A percentile compares a stretch with the other conserved stretches of the same genome.
Conservation (phyloP, 2,797 vertebrate species). For the Heterohyrax brucei region DNA sequence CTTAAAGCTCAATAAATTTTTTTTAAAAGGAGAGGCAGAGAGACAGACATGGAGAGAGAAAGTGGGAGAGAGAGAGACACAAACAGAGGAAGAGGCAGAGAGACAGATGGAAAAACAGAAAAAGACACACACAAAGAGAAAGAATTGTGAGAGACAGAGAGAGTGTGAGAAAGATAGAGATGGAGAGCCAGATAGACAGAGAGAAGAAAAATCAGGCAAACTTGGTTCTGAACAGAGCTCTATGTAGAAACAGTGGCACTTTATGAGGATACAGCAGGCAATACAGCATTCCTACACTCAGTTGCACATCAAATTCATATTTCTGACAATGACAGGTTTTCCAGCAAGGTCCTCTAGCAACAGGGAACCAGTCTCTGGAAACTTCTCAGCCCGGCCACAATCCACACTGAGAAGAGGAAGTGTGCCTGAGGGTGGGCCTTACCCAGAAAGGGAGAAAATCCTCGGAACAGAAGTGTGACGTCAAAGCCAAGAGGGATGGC, state of each 20-base stretch:
- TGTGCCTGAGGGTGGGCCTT: background rate
- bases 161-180: too few species aligned
- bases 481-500: background rate
- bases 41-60: background rate
- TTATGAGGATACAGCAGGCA: background rate
- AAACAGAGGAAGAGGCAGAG: background rate
- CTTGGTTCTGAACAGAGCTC: background rate
- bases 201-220: background rate
- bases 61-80: too few species aligned
- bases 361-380: background rate
- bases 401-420: background rate
- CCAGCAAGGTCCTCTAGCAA: background rate
- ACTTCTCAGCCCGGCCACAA: background rate
- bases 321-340: background rate
- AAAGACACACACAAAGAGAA: background rate
- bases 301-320: background rate
- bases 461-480: background rate
- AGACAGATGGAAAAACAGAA: background rate
- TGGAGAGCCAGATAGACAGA: too few species aligned
- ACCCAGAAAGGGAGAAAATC: background rate
- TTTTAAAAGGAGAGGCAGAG: background rate
- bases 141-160: too few species aligned
- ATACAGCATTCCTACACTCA: rapidly evolving
- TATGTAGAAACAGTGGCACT: background rate
- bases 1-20: too few species aligned